These are phyloP conservation scores for Trachymyrmex cornetzi DNA, from an alignment of 1,140 invertebrate genomes.

Conservation along the genomic window DNA sequence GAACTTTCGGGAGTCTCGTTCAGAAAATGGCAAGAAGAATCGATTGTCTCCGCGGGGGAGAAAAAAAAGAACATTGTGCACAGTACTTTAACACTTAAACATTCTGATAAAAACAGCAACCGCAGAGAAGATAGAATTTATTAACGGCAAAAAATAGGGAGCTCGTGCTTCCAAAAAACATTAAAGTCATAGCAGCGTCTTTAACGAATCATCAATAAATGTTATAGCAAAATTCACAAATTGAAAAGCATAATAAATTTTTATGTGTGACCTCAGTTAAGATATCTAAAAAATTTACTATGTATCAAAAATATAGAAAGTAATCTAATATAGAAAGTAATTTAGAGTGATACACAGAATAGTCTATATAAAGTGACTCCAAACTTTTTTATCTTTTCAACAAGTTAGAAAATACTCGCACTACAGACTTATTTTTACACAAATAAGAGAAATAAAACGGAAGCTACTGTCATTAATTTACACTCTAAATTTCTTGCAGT, in stretches of 20 bases:
- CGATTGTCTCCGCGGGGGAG: neutral
- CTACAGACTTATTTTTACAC: neutral
- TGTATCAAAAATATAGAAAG: neutral
- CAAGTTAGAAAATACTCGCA: neutral
- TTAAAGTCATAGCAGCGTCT: neutral
- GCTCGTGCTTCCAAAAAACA: neutral
- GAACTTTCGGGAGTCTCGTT: conserved; percentile 34
- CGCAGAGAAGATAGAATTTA: neutral
- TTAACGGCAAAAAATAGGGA: neutral
- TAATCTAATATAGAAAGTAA: neutral
- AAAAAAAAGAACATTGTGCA: conserved; percentile 1
- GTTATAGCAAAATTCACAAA: neutral
- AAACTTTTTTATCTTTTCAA: neutral
- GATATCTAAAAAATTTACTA: neutral
- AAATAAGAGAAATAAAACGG: neutral
- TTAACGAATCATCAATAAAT: neutral
- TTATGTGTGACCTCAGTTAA: neutral
- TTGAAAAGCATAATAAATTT: neutral
- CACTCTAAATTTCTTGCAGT: too few species aligned
- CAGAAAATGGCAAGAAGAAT: conserved; percentile 27
- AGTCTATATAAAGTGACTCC: neutral
- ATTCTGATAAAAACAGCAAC: neutral
- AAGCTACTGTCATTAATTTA: neutral
- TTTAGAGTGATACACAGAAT: neutral
- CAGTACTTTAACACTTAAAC: conserved; percentile 23